A percentile compares a stretch with the other conserved stretches of the same genome.
These are phyloP conservation scores for Epinephelus lanceolatus DNA, from an alignment of 2,113 vertebrate genomes.

Conservation along the genomic window DNA sequence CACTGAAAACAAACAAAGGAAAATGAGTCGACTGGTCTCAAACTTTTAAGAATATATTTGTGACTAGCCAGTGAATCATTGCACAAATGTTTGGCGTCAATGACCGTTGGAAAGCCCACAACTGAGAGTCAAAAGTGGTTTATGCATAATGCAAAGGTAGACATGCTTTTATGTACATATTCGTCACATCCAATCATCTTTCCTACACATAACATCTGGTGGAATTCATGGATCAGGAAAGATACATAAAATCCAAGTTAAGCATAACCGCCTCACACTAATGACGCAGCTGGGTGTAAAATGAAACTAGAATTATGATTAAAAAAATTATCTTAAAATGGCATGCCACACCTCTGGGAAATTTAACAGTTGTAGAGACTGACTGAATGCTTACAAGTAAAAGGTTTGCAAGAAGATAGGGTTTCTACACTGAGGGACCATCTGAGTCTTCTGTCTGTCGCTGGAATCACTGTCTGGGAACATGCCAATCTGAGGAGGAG, in stretches of 20 bases:
- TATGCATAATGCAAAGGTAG: not conserved
- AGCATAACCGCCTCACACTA: not conserved
- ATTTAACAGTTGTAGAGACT: not conserved
- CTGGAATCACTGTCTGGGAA: conserved; percentile 71
- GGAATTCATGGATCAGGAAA: not conserved
- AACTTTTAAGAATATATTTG: not conserved
- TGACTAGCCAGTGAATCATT: not conserved
- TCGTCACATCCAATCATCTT: not conserved
- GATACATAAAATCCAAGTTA: not conserved
- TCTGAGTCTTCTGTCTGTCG: conserved; percentile 74
- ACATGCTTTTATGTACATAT: not conserved
- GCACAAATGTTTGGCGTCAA: not conserved
- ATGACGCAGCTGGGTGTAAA: not conserved
- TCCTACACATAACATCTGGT: not conserved
- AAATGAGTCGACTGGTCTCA: not conserved
- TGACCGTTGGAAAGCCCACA: not conserved
- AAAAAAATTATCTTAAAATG: not conserved
- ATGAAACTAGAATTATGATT: not conserved
- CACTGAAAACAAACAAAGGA: conserved; percentile 79
- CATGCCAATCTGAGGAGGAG: conserved; percentile 75
- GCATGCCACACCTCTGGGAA: not conserved
- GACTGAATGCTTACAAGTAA: conserved; percentile 71
- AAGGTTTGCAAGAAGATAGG: conserved; percentile 82
- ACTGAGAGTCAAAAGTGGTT: not conserved
- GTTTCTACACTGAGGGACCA: conserved; percentile 76